Conservation (phyloP, 1,140 invertebrate genomes). For the Meteorus sp. region DNA sequence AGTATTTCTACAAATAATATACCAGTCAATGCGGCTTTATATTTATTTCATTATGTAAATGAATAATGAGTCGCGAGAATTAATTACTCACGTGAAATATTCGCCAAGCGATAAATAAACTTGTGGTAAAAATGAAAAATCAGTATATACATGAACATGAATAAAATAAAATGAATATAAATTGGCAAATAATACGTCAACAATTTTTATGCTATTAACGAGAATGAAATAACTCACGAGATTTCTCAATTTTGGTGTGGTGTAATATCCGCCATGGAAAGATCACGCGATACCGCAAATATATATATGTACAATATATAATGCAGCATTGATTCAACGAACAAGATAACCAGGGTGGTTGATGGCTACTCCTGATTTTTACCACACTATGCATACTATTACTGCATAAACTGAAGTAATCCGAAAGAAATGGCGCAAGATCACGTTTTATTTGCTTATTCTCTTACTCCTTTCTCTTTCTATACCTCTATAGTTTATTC, state of each 20-base stretch:
- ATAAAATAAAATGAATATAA: slow-evolving; percentile 9
- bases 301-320: slow-evolving; percentile 21
- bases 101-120: too few relatives aligned
- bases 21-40: too few relatives aligned
- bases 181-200: background rate
- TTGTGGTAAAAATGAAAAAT: too few relatives aligned
- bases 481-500: too few relatives aligned
- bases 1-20: too few relatives aligned
- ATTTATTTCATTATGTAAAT: too few relatives aligned
- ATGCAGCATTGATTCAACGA: slow-evolving; percentile 18
- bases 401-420: background rate
- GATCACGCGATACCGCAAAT: slow-evolving; percentile 22
- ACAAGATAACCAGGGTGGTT: slow-evolving; percentile 10
- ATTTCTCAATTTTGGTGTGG: slow-evolving; percentile 19
- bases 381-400: background rate
- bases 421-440: too few relatives aligned
- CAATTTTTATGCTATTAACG: slow-evolving; percentile 24
- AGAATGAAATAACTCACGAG: slow-evolving; percentile 9
- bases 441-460: too few relatives aligned
- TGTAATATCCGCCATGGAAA: slow-evolving; percentile 7
- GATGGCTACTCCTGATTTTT: slow-evolving; percentile 1
- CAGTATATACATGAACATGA: too few relatives aligned
- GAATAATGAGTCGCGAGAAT: too few relatives aligned
- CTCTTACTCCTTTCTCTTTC: too few relatives aligned
- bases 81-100: too few relatives aligned